Evolutionary conservation across 2,797 vertebrate genomes (phyloP), one percentile per base, ranked within the genome.

Genomic region (Enteromius paludinosus): DNA sequence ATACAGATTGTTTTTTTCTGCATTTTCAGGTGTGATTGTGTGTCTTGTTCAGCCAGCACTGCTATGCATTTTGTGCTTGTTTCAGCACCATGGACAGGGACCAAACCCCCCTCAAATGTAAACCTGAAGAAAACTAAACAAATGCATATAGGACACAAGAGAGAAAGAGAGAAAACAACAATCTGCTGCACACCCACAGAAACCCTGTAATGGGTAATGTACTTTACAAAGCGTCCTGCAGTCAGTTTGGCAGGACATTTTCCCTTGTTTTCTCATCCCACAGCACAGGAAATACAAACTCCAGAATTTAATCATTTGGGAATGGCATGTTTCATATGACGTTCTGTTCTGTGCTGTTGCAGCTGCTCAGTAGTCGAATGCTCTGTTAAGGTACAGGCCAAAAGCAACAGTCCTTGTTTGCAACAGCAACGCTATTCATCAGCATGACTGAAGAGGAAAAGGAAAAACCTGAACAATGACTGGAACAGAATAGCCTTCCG

Each of bases 31-130:
- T 30, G 38, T n/a, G 20, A 33, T 61, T 59, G 41, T 69, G 25
- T 64, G 30, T 72, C 4, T 41, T 73, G 52, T 20, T 80, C 23
- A 23, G 30, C 49, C 49, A 14, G 71, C 3, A 45, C 7, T 17
- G 64, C 25, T n/a, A 3, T 17, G 15, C 5, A 14, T 69, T 80
- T 35, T n/a, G 18, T 8, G 7, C 70, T 80, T 33, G 25, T 88
- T 89, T 92, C 90, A 93, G 90, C 75, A 92, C 88, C 88, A 89
- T 35, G 88, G 92, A 92, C 87, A 93, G 90, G 20, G 69, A 71
- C 23, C 77, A 82, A 61, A 43, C 17, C 62, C 4, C 11, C 45
- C 61, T 52, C 8, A 18, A 8, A 38, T 43, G 33, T 41, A 66
- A 56, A 59, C 12, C 8, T n/a, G 1, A 18, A 6, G 10, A 75